These are phyloP conservation scores for Limnephilus marmoratus DNA, from an alignment of 2,888 invertebrate genomes.

Conservation along the genomic window DNA sequence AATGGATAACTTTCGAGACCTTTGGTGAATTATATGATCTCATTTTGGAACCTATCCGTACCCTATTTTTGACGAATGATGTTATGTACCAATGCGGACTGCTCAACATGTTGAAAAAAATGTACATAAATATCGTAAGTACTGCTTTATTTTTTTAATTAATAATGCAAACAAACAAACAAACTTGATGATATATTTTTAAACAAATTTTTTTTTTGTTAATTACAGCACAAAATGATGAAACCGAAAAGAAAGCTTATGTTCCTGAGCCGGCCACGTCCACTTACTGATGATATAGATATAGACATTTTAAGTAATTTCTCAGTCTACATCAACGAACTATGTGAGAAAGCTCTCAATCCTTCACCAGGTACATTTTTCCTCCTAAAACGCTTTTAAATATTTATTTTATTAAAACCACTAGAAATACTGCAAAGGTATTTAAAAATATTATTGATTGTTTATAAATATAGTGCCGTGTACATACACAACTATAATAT, in stretches of 20 bases:
- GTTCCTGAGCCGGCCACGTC: conserved; percentile 50
- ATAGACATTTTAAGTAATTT: conserved; percentile 51
- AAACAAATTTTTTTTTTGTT: background rate
- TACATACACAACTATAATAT: too few species aligned
- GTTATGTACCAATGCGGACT: too few species aligned
- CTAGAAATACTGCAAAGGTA: too few species aligned
- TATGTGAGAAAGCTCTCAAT: conserved; percentile 59
- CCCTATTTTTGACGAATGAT: too few species aligned
- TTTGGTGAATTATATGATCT: conserved; percentile 69
- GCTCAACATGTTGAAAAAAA: too few species aligned
- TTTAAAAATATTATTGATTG: too few species aligned
- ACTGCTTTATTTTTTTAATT: too few species aligned
- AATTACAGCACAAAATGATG: conserved; percentile 57
- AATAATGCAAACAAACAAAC: too few species aligned
- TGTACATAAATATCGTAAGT: too few species aligned
- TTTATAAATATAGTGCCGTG: too few species aligned
- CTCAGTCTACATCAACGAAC: conserved; percentile 57
- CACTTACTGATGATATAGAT: conserved; percentile 48
- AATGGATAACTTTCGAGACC: conserved; percentile 72
- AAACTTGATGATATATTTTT: background rate
- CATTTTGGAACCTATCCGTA: conserved; percentile 69
- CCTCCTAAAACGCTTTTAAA: too few species aligned
- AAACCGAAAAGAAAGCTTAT: conserved; percentile 51
- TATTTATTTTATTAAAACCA: background rate
- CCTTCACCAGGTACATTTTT: conserved; percentile 46